Evolutionary conservation across 2,113 vertebrate species (phyloP).

Genomic region (Toxostoma redivivum): DNA sequence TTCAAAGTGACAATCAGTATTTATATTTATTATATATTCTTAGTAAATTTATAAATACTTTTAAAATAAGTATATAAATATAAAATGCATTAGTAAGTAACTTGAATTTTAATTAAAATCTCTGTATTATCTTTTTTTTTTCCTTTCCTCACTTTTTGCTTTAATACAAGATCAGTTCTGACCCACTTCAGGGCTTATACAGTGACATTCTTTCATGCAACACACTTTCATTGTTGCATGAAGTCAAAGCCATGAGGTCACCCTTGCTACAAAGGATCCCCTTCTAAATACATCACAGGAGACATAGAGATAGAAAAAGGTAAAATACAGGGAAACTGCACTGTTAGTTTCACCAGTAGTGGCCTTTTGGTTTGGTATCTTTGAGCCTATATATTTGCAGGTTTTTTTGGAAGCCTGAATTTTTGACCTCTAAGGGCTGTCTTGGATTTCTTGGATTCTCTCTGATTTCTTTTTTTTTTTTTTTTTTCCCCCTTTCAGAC

Average conservation of each 20-base stretch:
- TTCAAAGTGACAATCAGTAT: not conserved
- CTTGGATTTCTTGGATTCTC: not conserved
- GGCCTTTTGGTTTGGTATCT: not conserved
- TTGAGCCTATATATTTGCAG: not conserved
- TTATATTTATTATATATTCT: not conserved
- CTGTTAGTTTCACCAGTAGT: not conserved
- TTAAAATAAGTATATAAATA: not conserved
- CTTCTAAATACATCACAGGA: not conserved
- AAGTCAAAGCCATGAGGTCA: not conserved
- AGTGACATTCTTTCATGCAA: too few relatives aligned
- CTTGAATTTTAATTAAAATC: not conserved
- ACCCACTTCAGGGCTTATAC: not conserved
- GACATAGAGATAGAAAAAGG: not conserved
- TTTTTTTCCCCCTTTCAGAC: not conserved
- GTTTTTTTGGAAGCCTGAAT: not conserved
- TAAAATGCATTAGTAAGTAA: not conserved
- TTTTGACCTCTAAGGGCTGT: fast-evolving
- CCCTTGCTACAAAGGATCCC: not conserved
- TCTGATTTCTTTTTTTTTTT: not conserved
- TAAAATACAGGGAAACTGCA: not conserved
- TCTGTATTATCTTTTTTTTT: not conserved
- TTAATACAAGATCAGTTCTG: not conserved
- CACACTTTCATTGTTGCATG: not conserved
- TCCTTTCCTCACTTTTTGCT: not conserved
- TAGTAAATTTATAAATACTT: not conserved